Base-by-base conservation (phyloP, 2,888 invertebrate species). In the Thumatha senex region DNA sequence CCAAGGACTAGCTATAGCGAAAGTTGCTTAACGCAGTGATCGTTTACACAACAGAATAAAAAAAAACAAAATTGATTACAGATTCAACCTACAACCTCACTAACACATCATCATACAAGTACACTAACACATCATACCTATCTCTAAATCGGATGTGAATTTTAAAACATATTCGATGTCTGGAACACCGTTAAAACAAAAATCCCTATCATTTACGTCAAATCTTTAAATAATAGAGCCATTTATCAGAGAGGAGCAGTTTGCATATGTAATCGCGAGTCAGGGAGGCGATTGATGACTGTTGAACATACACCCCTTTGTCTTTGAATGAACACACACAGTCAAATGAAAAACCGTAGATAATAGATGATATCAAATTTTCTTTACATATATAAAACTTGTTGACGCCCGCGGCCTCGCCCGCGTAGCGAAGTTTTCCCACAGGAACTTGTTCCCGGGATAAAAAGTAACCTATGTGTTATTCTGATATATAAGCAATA, bases 191-290 rank as follows among this genome's bases (percentile, higher is more conserved):
- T 45, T 56, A 72, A 71, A 75, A 63, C 58, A 76, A 70, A 78
- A 85, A 78, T 82, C 82, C 78, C 84, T 84, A 86, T 86, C 85
- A 69, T 81, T 82, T 71, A 56, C 69, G 73, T 69, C 75, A 79
- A 84, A 85, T 87, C 82, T 84, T 82, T 29, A 77, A 86, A 78
- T 84, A 88, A 89, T 89, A 72, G 83, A 79, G 78, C 74, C 75
- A 89, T 90, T 89, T 90, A 74, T 90, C 86, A 86, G 72, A 59
- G 69, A 58, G 68, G 66, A 77, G 74, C 79, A 78, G 77, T 85
- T 84, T 87, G 88, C 90, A 88, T 89, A 82, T 87, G 82, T 81
- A 83, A 82, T 83, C 81, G 73, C 71, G 77, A 74, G 73, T 72
- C 78, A 76, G 34, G 50, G 74, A 70, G 75, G 80, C 80, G 79